Evolutionary conservation across 2,113 vertebrate species (phyloP).

Genomic region (Arenaria interpres): DNA sequence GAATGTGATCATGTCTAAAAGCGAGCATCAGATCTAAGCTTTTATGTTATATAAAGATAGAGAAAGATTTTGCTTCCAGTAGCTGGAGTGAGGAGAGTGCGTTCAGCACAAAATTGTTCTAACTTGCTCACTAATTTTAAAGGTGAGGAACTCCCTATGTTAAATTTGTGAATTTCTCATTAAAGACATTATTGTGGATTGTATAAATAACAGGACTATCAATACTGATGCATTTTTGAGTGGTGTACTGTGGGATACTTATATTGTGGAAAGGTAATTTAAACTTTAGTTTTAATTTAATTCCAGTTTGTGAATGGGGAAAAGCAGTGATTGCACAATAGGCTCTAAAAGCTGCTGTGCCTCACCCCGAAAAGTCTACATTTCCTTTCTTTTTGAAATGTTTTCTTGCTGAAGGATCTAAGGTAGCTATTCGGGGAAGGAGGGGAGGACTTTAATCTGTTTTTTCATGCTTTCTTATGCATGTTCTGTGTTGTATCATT

Average conservation of each 20-base stretch:
- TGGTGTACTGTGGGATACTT: background rate
- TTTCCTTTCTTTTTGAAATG: background rate
- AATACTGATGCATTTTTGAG: background rate
- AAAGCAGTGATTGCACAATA: background rate
- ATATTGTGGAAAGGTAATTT: background rate
- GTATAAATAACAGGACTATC: background rate
- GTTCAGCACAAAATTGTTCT: background rate
- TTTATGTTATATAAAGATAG: background rate
- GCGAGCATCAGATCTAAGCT: background rate
- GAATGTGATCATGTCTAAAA: background rate
- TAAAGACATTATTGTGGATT: background rate
- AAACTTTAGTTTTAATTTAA: background rate
- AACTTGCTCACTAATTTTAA: background rate
- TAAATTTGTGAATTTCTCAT: background rate
- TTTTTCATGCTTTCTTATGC: background rate
- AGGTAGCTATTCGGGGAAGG: background rate
- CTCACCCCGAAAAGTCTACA: background rate
- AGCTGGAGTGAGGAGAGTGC: background rate
- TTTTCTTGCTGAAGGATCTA: background rate
- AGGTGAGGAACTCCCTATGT: background rate
- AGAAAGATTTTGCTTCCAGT: background rate
- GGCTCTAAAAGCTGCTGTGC: background rate
- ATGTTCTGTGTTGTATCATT: background rate
- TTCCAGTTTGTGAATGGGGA: background rate
- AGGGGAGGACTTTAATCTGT: background rate